A percentile compares a stretch with the other conserved stretches of the same genome.
phyloP scores from a whole-genome alignment of 2,797 vertebrate species.

The Lutra lutra region DNA sequence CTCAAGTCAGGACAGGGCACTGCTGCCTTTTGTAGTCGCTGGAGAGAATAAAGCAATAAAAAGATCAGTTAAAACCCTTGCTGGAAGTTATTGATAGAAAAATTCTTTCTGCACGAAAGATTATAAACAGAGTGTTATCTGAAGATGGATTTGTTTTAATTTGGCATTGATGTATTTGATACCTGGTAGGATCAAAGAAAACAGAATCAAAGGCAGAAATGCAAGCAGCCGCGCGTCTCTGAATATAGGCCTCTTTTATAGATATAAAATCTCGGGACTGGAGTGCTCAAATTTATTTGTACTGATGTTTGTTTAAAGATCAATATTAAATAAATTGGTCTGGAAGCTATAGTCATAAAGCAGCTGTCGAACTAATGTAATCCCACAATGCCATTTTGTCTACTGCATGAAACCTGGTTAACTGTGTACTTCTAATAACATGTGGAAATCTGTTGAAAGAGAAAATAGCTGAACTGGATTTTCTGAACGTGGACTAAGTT shows the following conservation, averaged over 20 bases:
- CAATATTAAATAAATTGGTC: conserved; percentile 95
- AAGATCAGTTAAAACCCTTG: conserved; percentile 87
- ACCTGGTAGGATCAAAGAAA: conserved; percentile 90
- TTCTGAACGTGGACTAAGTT: conserved; percentile 80
- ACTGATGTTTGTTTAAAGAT: conserved; percentile 94
- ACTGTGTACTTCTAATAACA: conserved; percentile 89
- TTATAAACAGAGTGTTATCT: conserved; percentile 88
- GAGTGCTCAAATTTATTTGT: conserved; percentile 92
- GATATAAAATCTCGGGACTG: conserved; percentile 89
- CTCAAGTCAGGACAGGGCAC: conserved; percentile 71
- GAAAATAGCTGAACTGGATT: conserved; percentile 89
- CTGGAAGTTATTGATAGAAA: conserved; percentile 90
- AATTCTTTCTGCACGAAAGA: conserved; percentile 88
- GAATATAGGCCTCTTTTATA: conserved; percentile 88
- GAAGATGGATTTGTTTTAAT: conserved; percentile 91
- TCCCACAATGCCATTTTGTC: conserved; percentile 93
- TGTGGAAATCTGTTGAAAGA: conserved; percentile 86
- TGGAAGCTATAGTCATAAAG: conserved; percentile 93
- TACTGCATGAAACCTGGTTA: conserved; percentile 91
- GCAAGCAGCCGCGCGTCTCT: conserved; percentile 86
- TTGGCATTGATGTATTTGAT: conserved; percentile 91
- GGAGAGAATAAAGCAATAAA: conserved; percentile 85
- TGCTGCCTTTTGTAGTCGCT: conserved; percentile 81
- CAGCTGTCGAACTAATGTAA: conserved; percentile 92
- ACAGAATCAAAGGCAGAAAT: conserved; percentile 89